A percentile compares a stretch with the other conserved stretches of the same genome.
These are phyloP conservation scores for Erebia epiphron DNA, from an alignment of 2,888 invertebrate species.

Conservation along the genomic window DNA sequence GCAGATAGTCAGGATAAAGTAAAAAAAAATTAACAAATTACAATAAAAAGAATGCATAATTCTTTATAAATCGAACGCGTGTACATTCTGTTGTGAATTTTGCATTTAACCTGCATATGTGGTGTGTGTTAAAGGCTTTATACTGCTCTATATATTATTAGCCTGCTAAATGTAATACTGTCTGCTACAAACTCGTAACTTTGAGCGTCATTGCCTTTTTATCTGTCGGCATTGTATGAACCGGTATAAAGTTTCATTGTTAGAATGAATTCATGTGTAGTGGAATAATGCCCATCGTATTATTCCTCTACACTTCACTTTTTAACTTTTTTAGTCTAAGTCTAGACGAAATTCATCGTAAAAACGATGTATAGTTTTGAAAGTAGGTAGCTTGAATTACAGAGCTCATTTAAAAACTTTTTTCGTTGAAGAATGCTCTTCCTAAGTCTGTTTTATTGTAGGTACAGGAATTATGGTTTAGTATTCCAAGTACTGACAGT, in stretches of 20 bases:
- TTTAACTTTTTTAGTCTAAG: constrained; percentile 2
- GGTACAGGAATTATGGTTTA: too few species aligned
- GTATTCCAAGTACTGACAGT: too few species aligned
- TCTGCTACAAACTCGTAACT: constrained; percentile 1
- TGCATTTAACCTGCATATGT: too few species aligned
- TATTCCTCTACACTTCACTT: neutral
- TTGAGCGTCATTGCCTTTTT: constrained; percentile 11
- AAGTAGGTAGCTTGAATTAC: neutral
- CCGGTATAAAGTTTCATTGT: constrained; percentile 7
- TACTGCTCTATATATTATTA: neutral
- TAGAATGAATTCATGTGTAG: neutral
- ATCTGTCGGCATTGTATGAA: constrained; percentile 12
- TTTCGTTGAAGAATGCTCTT: neutral
- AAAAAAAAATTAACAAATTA: too few species aligned
- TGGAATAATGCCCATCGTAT: neutral
- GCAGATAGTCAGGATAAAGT: too few species aligned
- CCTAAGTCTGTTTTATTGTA: neutral
- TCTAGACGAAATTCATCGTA: constrained; percentile 9
- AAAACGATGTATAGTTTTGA: neutral
- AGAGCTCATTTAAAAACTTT: neutral
- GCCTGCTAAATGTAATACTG: constrained; percentile 5
- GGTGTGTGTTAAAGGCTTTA: too few species aligned
- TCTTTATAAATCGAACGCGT: too few species aligned
- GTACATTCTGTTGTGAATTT: too few species aligned
- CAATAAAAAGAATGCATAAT: too few species aligned